A percentile compares a stretch with the other conserved stretches of the same genome.
phyloP scores from a whole-genome alignment of 2,888 invertebrate genomes.

The Volucella bombylans region DNA sequence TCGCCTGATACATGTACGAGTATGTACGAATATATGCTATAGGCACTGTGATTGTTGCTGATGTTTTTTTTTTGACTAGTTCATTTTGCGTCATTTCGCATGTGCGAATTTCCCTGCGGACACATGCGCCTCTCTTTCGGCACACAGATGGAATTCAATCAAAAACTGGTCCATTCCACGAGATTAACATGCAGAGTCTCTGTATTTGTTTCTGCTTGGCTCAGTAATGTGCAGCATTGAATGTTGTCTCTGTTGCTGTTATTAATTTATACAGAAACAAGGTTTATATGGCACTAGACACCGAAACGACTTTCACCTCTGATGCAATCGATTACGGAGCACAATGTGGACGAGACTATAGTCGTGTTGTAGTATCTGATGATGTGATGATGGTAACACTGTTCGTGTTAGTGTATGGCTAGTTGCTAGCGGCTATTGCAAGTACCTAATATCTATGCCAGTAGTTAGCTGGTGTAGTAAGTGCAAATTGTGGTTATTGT shows the following conservation, averaged over 20 bases:
- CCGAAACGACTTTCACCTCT: slow-evolving; percentile 74
- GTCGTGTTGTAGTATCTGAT: slow-evolving; percentile 24
- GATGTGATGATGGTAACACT: slow-evolving; percentile 33
- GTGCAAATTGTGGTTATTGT: slow-evolving; percentile 48
- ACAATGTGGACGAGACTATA: slow-evolving; percentile 64
- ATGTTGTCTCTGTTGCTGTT: slow-evolving; percentile 30
- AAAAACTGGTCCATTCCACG: too few species aligned
- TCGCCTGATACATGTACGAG: not conserved
- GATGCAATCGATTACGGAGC: slow-evolving; percentile 73
- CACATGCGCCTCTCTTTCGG: not conserved
- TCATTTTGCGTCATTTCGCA: slow-evolving; percentile 28
- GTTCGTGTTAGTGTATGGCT: slow-evolving; percentile 23
- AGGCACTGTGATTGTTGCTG: slow-evolving; percentile 5
- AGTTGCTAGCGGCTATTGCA: slow-evolving; percentile 5
- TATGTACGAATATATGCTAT: too few species aligned
- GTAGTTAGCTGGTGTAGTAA: slow-evolving; percentile 24
- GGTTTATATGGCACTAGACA: slow-evolving; percentile 74
- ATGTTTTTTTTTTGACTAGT: not conserved
- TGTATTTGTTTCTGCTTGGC: not conserved
- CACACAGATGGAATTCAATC: not conserved
- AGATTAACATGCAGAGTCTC: too few species aligned
- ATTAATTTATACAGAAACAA: slow-evolving; percentile 73
- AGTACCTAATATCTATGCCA: slow-evolving; percentile 50
- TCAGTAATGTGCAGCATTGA: slow-evolving; percentile 3
- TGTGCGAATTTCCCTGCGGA: slow-evolving; percentile 57